phyloP scores from a whole-genome alignment of 1,140 invertebrate species.

The Galendromus occidentalis region DNA sequence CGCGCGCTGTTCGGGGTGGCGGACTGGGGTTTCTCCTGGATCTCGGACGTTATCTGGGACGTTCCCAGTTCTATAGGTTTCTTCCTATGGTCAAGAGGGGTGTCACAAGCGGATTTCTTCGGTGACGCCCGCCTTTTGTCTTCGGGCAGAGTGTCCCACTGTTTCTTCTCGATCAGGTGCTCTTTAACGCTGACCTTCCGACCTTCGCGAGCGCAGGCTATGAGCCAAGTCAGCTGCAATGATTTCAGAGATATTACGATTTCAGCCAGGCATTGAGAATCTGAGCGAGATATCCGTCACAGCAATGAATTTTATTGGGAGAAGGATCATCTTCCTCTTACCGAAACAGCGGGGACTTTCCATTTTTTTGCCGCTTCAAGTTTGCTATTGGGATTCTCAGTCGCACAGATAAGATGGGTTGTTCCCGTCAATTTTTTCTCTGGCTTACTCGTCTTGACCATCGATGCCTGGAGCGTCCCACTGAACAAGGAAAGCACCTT shows the following conservation, averaged over 20 bases:
- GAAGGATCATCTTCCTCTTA: background rate
- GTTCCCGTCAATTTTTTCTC: background rate
- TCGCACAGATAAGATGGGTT: background rate
- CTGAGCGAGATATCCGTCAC: background rate
- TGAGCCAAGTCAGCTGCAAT: background rate
- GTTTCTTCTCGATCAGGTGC: background rate
- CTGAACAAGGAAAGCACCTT: background rate
- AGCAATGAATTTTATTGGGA: background rate
- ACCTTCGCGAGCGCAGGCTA: background rate
- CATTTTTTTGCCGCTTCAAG: background rate
- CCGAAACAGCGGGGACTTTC: background rate
- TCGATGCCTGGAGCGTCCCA: background rate
- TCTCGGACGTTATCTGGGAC: background rate
- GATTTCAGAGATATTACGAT: background rate
- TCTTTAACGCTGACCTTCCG: background rate
- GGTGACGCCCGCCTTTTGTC: background rate
- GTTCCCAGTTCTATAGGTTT: background rate
- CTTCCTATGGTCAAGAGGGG: background rate
- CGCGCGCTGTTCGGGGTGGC: background rate
- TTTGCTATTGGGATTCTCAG: background rate
- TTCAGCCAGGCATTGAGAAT: too few species aligned
- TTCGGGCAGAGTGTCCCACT: background rate
- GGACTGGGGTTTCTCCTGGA: background rate
- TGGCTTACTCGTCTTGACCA: background rate
- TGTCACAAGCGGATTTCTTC: background rate